Conservation (phyloP, 2,113 vertebrate species). For the Macrotis lagotis region DNA sequence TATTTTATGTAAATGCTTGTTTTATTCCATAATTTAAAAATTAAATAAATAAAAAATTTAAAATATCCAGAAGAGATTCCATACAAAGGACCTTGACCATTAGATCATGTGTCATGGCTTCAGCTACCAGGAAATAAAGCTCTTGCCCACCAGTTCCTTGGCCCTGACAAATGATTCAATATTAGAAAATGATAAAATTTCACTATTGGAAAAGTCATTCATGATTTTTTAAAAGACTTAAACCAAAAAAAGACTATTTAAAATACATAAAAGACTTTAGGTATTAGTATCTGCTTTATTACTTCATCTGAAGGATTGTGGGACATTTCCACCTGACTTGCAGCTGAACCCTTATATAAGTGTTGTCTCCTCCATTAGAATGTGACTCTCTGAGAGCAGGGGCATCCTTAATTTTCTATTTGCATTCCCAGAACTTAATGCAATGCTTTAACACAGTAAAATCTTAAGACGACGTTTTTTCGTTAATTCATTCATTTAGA, state of each 20-base stretch:
- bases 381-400: neutral
- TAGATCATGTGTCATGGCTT: neutral
- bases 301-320: neutral
- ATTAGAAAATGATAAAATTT: neutral
- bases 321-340: neutral
- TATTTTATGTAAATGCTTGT: neutral
- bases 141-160: neutral
- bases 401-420: neutral
- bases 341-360: neutral
- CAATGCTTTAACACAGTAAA: neutral
- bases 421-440: neutral
- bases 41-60: neutral
- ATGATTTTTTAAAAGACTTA: no score
- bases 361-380: neutral
- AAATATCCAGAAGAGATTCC: neutral
- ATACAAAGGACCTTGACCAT: neutral
- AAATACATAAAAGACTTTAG: no score
- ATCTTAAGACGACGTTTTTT: no score
- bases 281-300: neutral
- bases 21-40: neutral
- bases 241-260: no score
- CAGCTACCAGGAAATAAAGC: neutral
- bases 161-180: neutral
- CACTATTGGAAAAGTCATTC: neutral
- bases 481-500: neutral